Percentiles rank a stretch among this genome's conserved stretches.
phyloP scores from a whole-genome alignment of 37 sponge, comb jelly and placozoan species.

The Cladorhizidae sp. region DNA sequence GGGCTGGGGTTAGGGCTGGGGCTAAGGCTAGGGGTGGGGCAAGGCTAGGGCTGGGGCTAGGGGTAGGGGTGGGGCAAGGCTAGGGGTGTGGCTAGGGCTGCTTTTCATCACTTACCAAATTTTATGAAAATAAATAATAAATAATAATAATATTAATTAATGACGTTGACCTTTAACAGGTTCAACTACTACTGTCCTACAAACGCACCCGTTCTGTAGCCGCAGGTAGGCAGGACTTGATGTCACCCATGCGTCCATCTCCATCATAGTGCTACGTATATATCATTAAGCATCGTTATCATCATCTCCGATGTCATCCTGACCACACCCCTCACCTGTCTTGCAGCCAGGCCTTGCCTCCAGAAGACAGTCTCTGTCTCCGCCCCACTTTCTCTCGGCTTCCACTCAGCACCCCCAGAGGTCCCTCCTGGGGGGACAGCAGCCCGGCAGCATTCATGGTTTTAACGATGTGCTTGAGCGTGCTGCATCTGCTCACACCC shows the following conservation, averaged over 20 bases:
- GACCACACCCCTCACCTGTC: not conserved
- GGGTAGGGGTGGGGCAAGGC: too few species aligned
- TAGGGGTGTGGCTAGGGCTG: too few species aligned
- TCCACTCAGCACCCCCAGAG: not conserved
- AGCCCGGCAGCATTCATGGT: conserved; percentile 55
- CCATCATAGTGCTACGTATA: not conserved
- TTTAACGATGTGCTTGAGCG: conserved; percentile 45
- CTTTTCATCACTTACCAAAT: too few species aligned
- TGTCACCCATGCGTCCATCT: conserved; percentile 42
- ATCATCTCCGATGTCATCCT: too few species aligned
- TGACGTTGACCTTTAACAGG: too few species aligned
- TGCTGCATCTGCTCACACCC: conserved; percentile 1
- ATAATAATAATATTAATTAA: too few species aligned
- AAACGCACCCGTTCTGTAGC: conserved; percentile 51
- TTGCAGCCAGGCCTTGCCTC: not conserved
- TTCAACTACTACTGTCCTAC: too few species aligned
- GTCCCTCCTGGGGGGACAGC: conserved; percentile 18
- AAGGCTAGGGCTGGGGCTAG: too few species aligned
- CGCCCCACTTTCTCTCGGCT: not conserved
- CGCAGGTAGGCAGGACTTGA: conserved; percentile 37
- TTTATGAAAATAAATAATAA: too few species aligned
- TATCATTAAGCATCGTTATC: not conserved
- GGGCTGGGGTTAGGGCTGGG: too few species aligned
- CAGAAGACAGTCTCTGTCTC: not conserved
- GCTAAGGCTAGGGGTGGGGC: too few species aligned